Percentiles rank a stretch among this genome's conserved stretches.
These are phyloP conservation scores for Oceanodroma tethys DNA, from an alignment of 2,113 vertebrate genomes.

Conservation along the genomic window DNA sequence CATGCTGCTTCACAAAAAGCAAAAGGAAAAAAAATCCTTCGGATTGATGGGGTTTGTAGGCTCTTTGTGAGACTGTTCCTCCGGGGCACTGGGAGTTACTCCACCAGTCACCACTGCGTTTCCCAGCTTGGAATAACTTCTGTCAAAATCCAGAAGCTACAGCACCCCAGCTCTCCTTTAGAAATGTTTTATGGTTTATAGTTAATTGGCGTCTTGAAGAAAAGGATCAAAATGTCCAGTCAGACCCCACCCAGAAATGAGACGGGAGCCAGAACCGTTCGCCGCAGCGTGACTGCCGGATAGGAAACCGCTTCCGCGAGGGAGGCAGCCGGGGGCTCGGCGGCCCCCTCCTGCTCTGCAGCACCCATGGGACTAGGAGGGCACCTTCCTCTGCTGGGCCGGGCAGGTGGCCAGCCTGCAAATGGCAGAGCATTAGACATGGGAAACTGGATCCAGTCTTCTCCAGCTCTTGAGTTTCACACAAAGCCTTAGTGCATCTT, in stretches of 20 bases:
- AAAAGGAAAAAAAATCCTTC: background rate
- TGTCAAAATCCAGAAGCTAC: background rate
- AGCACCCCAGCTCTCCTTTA: background rate
- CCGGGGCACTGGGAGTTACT: background rate
- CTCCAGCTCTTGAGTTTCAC: background rate
- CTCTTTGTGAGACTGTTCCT: background rate
- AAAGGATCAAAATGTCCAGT: background rate
- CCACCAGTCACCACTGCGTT: background rate
- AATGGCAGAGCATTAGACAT: accelerated
- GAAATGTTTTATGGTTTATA: background rate
- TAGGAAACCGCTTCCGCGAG: accelerated
- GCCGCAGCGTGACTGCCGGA: accelerated
- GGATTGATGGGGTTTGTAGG: background rate
- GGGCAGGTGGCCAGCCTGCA: accelerated
- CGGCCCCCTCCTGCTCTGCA: background rate
- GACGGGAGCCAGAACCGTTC: background rate
- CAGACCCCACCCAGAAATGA: background rate
- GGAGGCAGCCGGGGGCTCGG: accelerated
- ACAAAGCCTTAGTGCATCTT: background rate
- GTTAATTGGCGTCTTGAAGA: background rate
- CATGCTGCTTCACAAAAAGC: background rate
- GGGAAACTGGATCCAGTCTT: background rate
- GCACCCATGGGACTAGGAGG: accelerated
- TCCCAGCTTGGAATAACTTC: background rate
- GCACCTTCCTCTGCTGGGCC: background rate